phyloP scores from a whole-genome alignment of 2,797 vertebrate species.

The Cheirogaleus major region DNA sequence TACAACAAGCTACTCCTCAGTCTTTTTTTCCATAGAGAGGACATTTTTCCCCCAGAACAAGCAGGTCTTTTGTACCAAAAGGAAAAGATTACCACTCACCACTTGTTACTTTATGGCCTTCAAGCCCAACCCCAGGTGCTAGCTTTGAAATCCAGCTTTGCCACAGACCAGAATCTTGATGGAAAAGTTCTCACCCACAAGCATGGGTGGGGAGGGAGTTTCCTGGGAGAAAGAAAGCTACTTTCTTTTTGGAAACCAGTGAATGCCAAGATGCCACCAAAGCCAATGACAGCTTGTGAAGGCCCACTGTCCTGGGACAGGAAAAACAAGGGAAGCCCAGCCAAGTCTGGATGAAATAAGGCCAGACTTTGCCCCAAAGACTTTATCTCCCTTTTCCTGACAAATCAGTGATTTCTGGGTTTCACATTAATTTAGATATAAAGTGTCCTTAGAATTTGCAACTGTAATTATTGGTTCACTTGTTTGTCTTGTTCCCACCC shows the following conservation, averaged over 20 bases:
- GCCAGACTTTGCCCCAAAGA: neutral
- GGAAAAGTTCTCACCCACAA: constrained; percentile 28
- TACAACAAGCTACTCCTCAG: constrained; percentile 55
- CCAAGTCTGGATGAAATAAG: neutral
- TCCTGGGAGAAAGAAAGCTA: constrained; percentile 62
- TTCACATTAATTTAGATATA: neutral
- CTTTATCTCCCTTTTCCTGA: constrained; percentile 38
- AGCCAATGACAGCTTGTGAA: neutral
- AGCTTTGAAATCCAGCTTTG: neutral
- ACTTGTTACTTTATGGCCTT: neutral
- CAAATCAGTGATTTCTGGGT: neutral
- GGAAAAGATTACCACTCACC: constrained; percentile 38
- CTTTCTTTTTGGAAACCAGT: constrained; percentile 55
- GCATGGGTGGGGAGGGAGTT: neutral
- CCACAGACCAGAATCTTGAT: neutral
- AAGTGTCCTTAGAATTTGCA: neutral
- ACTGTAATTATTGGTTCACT: neutral
- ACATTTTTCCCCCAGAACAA: constrained; percentile 58
- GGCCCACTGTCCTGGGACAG: neutral
- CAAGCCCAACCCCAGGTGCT: constrained; percentile 33
- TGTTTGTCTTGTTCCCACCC: neutral
- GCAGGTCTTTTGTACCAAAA: constrained; percentile 56
- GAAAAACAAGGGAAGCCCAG: neutral
- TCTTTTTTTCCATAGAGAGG: constrained; percentile 51
- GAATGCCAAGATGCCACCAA: constrained; percentile 43